Evolutionary conservation across 2,888 invertebrate genomes (phyloP).

Genomic region (Idaea straminata): DNA sequence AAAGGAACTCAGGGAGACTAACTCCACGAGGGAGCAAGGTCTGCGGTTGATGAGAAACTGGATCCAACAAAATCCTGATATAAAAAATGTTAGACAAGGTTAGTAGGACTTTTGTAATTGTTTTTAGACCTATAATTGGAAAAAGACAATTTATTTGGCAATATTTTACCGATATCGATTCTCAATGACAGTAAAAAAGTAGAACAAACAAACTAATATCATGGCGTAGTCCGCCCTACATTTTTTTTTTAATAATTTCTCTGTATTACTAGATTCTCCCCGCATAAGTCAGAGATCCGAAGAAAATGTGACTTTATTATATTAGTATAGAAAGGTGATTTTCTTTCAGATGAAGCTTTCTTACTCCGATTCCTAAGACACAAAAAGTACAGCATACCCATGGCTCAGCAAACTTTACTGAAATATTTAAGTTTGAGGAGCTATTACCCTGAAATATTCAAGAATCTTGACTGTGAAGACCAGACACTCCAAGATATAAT

Average conservation of each 20-base stretch:
- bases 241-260: no score
- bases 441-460: constrained; percentile 83
- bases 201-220: no score
- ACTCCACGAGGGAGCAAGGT: constrained; percentile 81
- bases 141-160: no score
- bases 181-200: no score
- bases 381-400: constrained; percentile 88
- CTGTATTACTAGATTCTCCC: no score
- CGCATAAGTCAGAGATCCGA: no score
- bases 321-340: constrained; percentile 4
- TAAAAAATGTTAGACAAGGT: constrained; percentile 85
- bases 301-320: no score
- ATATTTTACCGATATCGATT: no score
- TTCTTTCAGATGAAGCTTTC: constrained; percentile 83
- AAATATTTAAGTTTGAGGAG: constrained; percentile 88
- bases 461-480: constrained; percentile 83
- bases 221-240: no score
- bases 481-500: constrained; percentile 83
- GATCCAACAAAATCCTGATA: constrained; percentile 85
- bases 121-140: not conserved
- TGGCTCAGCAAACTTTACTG: constrained; percentile 88
- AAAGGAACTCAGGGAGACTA: constrained; percentile 85
- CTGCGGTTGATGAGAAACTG: constrained; percentile 84
- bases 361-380: constrained; percentile 87
- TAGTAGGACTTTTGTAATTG: constrained; percentile 17